phyloP scores from a whole-genome alignment of 2,113 vertebrate genomes.

The Marmota flaviventris region DNA sequence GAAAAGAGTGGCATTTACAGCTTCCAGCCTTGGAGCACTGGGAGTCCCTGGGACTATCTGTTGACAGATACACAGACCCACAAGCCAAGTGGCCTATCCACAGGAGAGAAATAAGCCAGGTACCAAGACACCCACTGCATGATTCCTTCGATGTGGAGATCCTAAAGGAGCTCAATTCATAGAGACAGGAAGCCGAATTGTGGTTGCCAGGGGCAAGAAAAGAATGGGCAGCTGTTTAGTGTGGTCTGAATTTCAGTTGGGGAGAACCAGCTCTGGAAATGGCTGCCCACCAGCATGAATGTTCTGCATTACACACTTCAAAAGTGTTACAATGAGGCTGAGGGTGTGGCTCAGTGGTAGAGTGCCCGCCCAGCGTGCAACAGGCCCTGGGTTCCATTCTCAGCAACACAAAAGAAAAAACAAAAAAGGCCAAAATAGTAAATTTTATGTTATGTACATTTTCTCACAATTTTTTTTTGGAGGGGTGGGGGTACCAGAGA shows the following conservation, averaged over 20 bases:
- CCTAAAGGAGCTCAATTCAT: neutral
- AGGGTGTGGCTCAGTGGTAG: neutral
- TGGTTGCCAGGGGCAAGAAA: neutral
- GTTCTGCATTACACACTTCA: neutral
- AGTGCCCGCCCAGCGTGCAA: neutral
- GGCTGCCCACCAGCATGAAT: neutral
- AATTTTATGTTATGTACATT: neutral
- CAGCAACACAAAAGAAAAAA: rapidly evolving
- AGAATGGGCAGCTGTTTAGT: neutral
- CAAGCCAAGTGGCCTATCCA: neutral
- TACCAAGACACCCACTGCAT: neutral
- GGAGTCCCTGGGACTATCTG: neutral
- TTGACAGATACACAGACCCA: neutral
- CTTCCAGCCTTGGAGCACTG: neutral
- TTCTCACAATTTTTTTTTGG: neutral
- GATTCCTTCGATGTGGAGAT: neutral
- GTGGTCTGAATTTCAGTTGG: neutral
- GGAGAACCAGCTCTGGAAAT: neutral
- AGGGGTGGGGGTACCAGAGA: no score
- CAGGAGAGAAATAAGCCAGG: neutral
- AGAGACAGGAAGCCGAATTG: neutral
- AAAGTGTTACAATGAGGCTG: neutral
- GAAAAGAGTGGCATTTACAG: neutral
- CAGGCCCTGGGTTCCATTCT: neutral
- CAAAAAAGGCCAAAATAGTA: neutral